phyloP scores from a whole-genome alignment of 2,797 vertebrate genomes.

The Phylloscopus collybita region DNA sequence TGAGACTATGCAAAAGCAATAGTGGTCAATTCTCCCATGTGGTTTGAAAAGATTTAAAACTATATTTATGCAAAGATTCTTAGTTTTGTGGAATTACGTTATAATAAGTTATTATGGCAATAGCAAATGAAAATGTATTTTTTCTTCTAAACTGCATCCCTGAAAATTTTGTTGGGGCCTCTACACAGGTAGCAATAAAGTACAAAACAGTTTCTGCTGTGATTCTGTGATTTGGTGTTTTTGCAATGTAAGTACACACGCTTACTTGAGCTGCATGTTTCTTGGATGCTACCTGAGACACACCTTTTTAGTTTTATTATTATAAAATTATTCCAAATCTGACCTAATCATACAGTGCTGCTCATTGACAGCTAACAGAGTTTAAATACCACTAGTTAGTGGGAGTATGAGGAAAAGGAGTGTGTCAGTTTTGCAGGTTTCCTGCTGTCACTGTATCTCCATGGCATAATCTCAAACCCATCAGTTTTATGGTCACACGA shows the following conservation, averaged over 20 bases:
- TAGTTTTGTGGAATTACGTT: background rate
- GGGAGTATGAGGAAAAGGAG: background rate
- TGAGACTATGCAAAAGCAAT: background rate
- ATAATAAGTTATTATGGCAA: background rate
- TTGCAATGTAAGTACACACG: rapidly evolving
- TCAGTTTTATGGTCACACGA: background rate
- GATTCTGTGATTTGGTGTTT: background rate
- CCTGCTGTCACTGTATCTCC: background rate
- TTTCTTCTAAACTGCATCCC: background rate
- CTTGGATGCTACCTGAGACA: background rate
- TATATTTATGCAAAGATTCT: background rate
- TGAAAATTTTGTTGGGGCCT: background rate
- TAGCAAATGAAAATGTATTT: background rate
- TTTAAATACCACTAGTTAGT: background rate
- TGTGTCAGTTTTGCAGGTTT: background rate
- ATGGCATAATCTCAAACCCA: background rate
- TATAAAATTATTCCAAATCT: background rate
- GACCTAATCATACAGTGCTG: background rate
- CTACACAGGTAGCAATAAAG: background rate
- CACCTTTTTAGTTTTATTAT: background rate
- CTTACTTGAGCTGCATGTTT: background rate
- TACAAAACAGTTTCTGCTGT: background rate
- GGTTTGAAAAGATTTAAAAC: background rate
- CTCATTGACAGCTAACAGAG: background rate
- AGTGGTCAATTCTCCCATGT: background rate